Percentiles rank a stretch among this genome's conserved stretches.
Evolutionary conservation across 53 echinoderm and acorn worm genomes (phyloP).

Genomic region (Zoroaster sp.): DNA sequence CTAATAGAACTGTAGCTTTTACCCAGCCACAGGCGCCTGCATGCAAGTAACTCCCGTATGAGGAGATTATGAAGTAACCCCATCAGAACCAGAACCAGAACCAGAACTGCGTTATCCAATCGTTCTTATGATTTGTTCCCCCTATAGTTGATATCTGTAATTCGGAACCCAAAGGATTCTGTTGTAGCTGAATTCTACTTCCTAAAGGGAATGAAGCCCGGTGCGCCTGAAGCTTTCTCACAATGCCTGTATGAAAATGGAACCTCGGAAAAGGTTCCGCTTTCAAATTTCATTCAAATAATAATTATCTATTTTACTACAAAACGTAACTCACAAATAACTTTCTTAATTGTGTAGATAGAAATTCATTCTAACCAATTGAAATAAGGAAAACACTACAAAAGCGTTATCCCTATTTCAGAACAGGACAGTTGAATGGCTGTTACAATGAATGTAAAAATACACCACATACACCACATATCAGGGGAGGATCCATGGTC

Average conservation of each 20-base stretch:
- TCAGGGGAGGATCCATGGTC: too few relatives aligned
- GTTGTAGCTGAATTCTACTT: slow-evolving; percentile 1
- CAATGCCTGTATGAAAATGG: neutral
- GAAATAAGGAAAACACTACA: too few relatives aligned
- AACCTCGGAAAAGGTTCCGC: neutral
- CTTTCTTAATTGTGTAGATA: too few relatives aligned
- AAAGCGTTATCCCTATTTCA: neutral
- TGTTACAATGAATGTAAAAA: too few relatives aligned
- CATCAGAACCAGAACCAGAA: neutral
- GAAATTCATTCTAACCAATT: too few relatives aligned
- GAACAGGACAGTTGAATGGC: neutral
- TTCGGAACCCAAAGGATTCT: neutral
- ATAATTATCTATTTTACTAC: too few relatives aligned
- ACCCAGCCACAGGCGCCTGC: too few relatives aligned
- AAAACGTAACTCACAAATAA: too few relatives aligned
- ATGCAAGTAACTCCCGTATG: neutral
- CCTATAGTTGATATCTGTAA: neutral
- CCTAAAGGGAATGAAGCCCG: neutral
- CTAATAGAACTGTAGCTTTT: neutral
- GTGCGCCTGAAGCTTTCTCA: neutral
- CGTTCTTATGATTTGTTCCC: too few relatives aligned
- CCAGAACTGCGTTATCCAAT: neutral
- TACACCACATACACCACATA: too few relatives aligned
- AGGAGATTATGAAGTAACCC: neutral
- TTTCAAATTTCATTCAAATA: too few relatives aligned